A percentile compares a stretch with the other conserved stretches of the same genome.
Evolutionary conservation across 1,140 invertebrate species (phyloP).

Genomic region (Carcinoscorpius rotundicauda): DNA sequence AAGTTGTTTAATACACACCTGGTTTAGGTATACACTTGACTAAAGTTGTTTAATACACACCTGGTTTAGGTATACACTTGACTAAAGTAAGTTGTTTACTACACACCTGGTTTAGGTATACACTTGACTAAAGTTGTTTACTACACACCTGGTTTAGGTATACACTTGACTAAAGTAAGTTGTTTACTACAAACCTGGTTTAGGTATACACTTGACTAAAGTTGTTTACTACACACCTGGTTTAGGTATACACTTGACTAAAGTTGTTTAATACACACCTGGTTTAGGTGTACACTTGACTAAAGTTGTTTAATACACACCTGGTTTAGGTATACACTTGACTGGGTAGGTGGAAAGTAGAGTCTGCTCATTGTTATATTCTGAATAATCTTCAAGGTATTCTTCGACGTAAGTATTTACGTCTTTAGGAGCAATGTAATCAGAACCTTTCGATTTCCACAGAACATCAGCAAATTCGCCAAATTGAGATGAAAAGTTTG

Average conservation of each 20-base stretch:
- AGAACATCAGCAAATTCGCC: constrained; percentile 32
- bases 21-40: constrained; percentile 62
- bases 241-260: constrained; percentile 57
- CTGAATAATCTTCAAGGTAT: constrained; percentile 46
- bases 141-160: no score
- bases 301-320: constrained; percentile 33
- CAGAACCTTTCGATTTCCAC: constrained; percentile 47
- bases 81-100: constrained; percentile 32
- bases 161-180: no score
- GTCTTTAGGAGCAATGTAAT: constrained; percentile 56
- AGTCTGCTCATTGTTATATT: constrained; percentile 27
- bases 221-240: constrained; percentile 41
- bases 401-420: constrained; percentile 57
- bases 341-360: constrained; percentile 37
- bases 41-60: constrained; percentile 33
- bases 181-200: constrained; percentile 44
- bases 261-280: no score
- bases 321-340: constrained; percentile 59
- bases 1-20: constrained; percentile 36
- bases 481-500: constrained; percentile 21
- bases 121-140: no score
- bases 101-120: constrained; percentile 54
- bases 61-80: constrained; percentile 59
- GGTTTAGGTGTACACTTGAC: no score
- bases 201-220: constrained; percentile 58